Evolutionary conservation across 2,113 vertebrate species (phyloP), one percentile per base, ranked within the genome.

Genomic region (Chroicocephalus ridibundus): DNA sequence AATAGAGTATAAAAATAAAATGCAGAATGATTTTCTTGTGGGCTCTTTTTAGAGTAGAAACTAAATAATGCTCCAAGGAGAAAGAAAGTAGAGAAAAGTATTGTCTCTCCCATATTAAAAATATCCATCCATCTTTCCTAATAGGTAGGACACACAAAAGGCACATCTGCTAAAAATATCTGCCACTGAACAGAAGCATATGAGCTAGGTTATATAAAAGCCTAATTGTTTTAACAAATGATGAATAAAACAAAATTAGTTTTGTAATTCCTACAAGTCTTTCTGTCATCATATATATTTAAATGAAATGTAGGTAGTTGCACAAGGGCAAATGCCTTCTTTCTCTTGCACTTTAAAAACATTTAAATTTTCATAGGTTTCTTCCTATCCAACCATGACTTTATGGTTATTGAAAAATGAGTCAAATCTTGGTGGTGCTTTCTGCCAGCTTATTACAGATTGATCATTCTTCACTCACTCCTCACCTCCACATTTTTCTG

Each of bases 331-430:
- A 68, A 74, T 80, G 10, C 90, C 70, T 92, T 22, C 7, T 77
- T 94, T 82, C 57, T 88, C 42, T 70, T 94, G 29, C 18, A n/a
- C 21, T 94, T 57, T 20, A 77, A 58, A 22, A 42, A 13, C 10
- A 68, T 22, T 83, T 64, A 16, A 49, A 44, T 82, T 27, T 65
- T n/a, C 46, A 77, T 79, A 44, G 12, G 36, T 52, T 93, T 89
- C 12, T 82, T 94, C 57, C 36, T 80, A 82, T 61, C 76, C 95
- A 97, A 24, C 72, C 68, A 93, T 75, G 60, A 96, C 38, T 93
- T 97, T 94, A 90, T 93, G 69, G 80, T 92, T 97, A 95, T 57
- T 90, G 38, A 86, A 86, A 94, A 89, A 90, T 61, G 5, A 90
- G 58, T 17, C 42, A 88, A 92, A 78, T 92, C 79, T 81, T 79